Base-by-base conservation (phyloP, 2,113 vertebrate species). In the Variabilichromis moorii region DNA sequence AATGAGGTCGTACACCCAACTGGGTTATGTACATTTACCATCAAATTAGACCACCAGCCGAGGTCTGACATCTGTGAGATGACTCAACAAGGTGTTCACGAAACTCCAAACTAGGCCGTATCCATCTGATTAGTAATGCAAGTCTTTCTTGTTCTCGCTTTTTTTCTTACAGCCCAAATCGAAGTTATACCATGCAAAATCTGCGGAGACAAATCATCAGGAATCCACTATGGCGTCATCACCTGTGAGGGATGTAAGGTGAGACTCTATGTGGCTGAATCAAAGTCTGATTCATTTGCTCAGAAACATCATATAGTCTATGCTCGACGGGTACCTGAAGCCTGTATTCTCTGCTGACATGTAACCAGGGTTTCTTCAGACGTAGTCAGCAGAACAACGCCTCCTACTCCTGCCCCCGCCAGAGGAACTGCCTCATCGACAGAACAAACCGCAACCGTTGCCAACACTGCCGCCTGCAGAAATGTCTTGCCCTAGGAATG, bases 161-260 rank as follows among this genome's bases (percentile, higher is more conserved):
- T 79, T 33, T 90, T 91, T 11, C 21, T 96, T 96, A 85, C 96
- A 99, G 99, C 99, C 91, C 99, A 99, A 99, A 99, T 99, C 94
- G 99, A 99, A 99, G 98, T 99, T 91, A 99, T 99, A 98, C 99
- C 99, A 95, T 99, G 99, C 97, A 99, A 99, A 97, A 99, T 99
- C 96, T 99, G 99, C 95, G 98, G 98, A 93, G 99, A 99, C 97
- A 99, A 99, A 93, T 99, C 99, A 89, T 99, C 99, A 84, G 99
- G 99, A 93, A 99, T 99, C 96, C 99, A 99, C 96, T 99, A 99
- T 88, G 99, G 99, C 95, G 99, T 99, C 95, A 99, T 99, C 93
- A 99, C 99, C 3, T 99, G 99, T 93, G 99, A 99, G 96, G 99
- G 99, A 93, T 99, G 99, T 95, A 99, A 99, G 98, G 99, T 99